Base-by-base conservation (phyloP, 2,797 vertebrate species). In the Ispidina lecontei region DNA sequence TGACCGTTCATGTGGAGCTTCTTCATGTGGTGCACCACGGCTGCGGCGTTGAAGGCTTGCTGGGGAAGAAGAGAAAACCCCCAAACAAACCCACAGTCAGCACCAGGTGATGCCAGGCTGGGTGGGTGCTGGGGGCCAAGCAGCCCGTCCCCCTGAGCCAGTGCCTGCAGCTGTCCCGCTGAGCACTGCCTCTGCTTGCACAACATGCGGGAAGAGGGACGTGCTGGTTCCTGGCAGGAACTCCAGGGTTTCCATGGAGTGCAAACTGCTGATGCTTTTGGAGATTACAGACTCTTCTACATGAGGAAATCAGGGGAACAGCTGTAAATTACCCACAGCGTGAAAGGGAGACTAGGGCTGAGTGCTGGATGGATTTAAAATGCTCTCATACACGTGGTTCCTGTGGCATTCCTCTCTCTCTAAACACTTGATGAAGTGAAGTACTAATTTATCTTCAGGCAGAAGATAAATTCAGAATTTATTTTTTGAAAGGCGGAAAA, bases 21-120 rank as follows among this genome's bases (percentile, higher is more conserved):
- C 96, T 93, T 98, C 98, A 99, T 98, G 96, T 99, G 98, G 78
- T 98, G 97, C 69, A 99, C 97, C 2, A 98, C 98, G 2, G 98
- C 94, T 0, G 98, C 97, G 0, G 98, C 98, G 0, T 99, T 98
- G 96, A 99, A 98, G 95, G 98, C 99, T 98, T 98, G 98, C 99
- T 99, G 95, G 68, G 90, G 90, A 93, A 29, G 65, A 71, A 92
- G 87, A 81, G 8, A 87, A 43, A 51, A 10, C 20, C 29, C 14
- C 8, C 25, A 26, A 26, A 51, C 25, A 51, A 12, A 12, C 7
- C 14, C 17, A 1, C 0, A 1, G 80, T 95, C 80, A 94, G 79
- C 41, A 5, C 3, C 33, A 12, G 19, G 19, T 0, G 28, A 1
- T 4, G 23, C 8, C 20, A 28, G 64, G 59, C 59, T 44, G 60